phyloP scores from a whole-genome alignment of 2,113 vertebrate genomes.

The Eclectus roratus region DNA sequence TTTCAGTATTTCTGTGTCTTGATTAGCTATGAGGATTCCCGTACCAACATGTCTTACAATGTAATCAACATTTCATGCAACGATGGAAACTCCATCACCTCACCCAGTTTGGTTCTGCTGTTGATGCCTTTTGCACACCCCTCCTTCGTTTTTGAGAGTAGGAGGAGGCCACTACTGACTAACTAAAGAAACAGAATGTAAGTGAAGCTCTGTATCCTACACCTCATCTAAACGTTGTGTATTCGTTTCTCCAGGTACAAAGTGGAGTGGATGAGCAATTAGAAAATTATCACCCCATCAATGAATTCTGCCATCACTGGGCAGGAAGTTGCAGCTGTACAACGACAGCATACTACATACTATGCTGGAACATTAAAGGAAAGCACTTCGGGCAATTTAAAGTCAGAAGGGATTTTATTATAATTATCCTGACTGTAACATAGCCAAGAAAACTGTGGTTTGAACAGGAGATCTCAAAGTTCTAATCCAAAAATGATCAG shows the following conservation, averaged over 20 bases:
- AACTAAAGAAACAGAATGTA: background rate
- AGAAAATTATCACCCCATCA: background rate
- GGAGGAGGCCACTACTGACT: background rate
- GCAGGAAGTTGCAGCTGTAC: background rate
- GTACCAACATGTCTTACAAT: background rate
- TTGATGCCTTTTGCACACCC: background rate
- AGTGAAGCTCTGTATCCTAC: background rate
- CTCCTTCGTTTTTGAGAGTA: background rate
- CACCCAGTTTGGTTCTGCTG: background rate
- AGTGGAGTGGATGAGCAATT: background rate
- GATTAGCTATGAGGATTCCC: background rate
- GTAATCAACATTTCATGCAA: background rate
- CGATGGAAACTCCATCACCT: accelerated
- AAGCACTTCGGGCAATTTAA: background rate
- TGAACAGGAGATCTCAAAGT: background rate
- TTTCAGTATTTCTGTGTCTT: background rate
- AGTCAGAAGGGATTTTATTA: background rate
- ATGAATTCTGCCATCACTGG: background rate
- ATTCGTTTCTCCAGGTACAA: background rate
- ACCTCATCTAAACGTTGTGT: background rate
- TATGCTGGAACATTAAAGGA: background rate
- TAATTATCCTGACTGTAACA: background rate
- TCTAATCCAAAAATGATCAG: background rate
- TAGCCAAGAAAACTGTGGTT: background rate
- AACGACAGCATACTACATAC: background rate